These are phyloP conservation scores for Panagrolaimus sp. DNA, from an alignment of 1,140 invertebrate species.

Conservation along the genomic window DNA sequence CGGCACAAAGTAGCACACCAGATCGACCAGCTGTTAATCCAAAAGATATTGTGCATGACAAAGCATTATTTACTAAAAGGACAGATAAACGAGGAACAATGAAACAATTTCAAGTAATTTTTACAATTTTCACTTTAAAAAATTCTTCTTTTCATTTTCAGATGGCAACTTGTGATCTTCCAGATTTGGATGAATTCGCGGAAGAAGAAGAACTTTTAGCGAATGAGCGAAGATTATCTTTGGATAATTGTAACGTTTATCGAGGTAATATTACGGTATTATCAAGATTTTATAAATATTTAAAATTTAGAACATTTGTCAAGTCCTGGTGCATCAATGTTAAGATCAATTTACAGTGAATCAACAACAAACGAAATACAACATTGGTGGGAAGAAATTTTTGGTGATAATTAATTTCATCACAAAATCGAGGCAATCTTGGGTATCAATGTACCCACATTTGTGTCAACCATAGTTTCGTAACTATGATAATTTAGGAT, in stretches of 20 bases:
- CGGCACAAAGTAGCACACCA: slow-evolving; percentile 25
- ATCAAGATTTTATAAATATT: neutral
- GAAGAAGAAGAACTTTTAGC: slow-evolving; percentile 32
- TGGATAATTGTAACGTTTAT: neutral
- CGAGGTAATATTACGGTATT: slow-evolving; percentile 1
- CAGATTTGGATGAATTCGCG: slow-evolving; percentile 40
- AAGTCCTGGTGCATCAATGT: neutral
- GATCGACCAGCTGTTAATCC: slow-evolving; percentile 28
- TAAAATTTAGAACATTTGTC: neutral
- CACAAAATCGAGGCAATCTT: too few species aligned
- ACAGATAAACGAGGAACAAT: slow-evolving; percentile 34
- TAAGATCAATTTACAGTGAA: slow-evolving; percentile 11
- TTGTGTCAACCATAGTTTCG: too few species aligned
- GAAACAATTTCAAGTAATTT: slow-evolving; percentile 40
- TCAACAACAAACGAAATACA: slow-evolving; percentile 16
- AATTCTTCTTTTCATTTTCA: slow-evolving; percentile 16
- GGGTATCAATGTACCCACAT: too few species aligned
- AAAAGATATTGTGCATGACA: neutral
- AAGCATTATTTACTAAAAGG: slow-evolving; percentile 14
- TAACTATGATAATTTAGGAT: too few species aligned
- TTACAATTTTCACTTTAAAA: slow-evolving; percentile 12
- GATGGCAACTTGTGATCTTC: slow-evolving; percentile 30
- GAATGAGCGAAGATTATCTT: neutral
- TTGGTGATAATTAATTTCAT: too few species aligned
- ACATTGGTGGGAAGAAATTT: slow-evolving; percentile 6